Evolutionary conservation across 2,888 invertebrate genomes (phyloP), one percentile per base, ranked within the genome.

Genomic region (Drosophila pullipes): DNA sequence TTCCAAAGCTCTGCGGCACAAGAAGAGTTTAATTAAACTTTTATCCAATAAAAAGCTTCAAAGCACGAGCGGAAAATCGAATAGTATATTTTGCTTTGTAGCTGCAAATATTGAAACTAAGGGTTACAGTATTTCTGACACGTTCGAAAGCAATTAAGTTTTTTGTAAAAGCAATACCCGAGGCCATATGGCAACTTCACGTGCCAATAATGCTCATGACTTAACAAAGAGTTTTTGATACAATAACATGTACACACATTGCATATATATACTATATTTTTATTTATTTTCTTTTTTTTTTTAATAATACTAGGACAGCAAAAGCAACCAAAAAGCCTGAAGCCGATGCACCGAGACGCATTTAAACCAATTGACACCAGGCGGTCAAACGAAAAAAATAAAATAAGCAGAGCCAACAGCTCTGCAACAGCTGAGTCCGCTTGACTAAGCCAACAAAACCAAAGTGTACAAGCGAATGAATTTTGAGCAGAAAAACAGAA

Each of bases 291-390:
- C 4, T 35, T 13, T 22, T 31, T 53, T 31, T 53, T 31, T 55
- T 53, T 69, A 70, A 84, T 78, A 86, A 55, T 62, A 57, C 41
- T 61, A 52, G 33, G 39, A 33, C n/a, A 44, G 35, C 54, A 25
- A 35, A 35, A 49, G 35, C 54, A 25, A 25, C 54, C 16, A 49
- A 41, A 75, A 79, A 69, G 67, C 64, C 72, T 60, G 69, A 65
- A 37, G 70, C 81, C 69, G 67, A 63, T 59, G 74, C 68, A 77
- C 60, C 76, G 72, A 72, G 73, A 81, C 76, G 83, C 79, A 77
- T 82, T 90, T 86, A 86, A 90, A 79, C 89, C 90, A 78, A 86
- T 86, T 86, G 89, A 90, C 87, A 89, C 83, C 88, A 77, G 60
- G 70, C 77, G 74, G 58, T 53, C 68, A 64, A 75, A 75, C 44